phyloP scores from a whole-genome alignment of 1,140 invertebrate genomes.

The Leptopilina clavipes region DNA sequence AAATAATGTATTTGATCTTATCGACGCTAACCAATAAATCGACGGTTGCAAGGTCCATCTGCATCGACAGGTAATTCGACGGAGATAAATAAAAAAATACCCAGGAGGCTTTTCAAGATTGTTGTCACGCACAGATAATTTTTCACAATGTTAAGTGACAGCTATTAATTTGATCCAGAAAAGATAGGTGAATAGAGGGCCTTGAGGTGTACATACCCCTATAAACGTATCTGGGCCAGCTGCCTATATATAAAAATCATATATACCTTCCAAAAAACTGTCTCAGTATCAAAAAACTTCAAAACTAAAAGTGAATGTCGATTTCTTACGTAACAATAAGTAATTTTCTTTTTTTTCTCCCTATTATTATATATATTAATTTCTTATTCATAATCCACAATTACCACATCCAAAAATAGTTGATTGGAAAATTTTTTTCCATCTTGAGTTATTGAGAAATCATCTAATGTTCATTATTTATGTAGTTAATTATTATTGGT shows the following conservation, averaged over 20 bases:
- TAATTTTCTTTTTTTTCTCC: neutral
- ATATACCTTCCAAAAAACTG: constrained; percentile 1
- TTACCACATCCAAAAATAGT: neutral
- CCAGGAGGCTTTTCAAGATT: constrained; percentile 1
- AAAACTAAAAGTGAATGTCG: too few relatives aligned
- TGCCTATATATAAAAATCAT: constrained; percentile 15
- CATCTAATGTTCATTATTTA: neutral
- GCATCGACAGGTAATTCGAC: constrained; percentile 19
- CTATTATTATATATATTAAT: neutral
- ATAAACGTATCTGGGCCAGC: constrained; percentile 16
- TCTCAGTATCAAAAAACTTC: too few relatives aligned
- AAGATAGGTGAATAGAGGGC: constrained; percentile 29
- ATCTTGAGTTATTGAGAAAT: neutral
- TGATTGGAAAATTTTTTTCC: constrained; percentile 5
- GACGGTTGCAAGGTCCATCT: constrained; percentile 23
- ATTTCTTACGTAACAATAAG: neutral
- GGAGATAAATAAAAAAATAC: constrained; percentile 10
- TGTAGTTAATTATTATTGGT: neutral
- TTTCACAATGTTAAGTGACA: constrained; percentile 35
- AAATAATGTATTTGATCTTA: constrained; percentile 12
- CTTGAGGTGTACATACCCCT: neutral
- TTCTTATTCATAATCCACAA: neutral
- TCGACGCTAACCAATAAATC: neutral
- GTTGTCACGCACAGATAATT: constrained; percentile 32
- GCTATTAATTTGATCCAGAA: constrained; percentile 30